Percentiles rank a stretch among this genome's conserved stretches.
These are phyloP conservation scores for Lasioglossum zephyrum DNA, from an alignment of 2,888 invertebrate genomes.

Conservation along the genomic window DNA sequence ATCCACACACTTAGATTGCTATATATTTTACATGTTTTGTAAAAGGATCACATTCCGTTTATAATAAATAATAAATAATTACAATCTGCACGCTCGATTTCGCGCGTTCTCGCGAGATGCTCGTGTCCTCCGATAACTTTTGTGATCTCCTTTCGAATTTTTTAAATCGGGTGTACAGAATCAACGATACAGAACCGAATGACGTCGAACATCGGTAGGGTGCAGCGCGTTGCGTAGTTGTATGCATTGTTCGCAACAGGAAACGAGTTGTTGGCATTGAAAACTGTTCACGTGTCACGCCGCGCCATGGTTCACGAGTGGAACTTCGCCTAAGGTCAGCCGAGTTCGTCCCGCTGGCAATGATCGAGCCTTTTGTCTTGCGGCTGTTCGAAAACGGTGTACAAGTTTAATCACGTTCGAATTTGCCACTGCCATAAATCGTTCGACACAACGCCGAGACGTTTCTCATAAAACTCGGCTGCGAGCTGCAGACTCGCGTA, in stretches of 20 bases:
- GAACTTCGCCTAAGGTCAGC: conserved; percentile 29
- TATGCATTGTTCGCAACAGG: conserved; percentile 63
- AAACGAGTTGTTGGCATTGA: conserved; percentile 65
- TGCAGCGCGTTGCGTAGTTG: conserved; percentile 52
- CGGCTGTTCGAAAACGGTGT: neutral
- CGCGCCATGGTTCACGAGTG: conserved; percentile 25
- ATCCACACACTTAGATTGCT: too few species aligned
- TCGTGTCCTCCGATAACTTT: neutral
- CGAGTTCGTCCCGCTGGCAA: neutral
- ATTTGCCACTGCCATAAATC: neutral
- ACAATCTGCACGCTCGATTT: neutral
- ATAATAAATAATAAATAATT: too few species aligned
- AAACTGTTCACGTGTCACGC: conserved; percentile 55
- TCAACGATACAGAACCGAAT: conserved; percentile 32
- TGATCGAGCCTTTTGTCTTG: neutral
- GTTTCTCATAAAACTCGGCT: conserved; percentile 27
- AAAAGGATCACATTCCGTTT: too few species aligned
- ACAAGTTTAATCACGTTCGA: neutral
- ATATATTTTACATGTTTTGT: too few species aligned
- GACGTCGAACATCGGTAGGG: conserved; percentile 36
- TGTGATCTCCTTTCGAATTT: neutral
- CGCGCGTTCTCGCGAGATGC: neutral
- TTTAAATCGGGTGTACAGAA: neutral
- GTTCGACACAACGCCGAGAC: neutral
- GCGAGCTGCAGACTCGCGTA: conserved; percentile 13